A percentile compares a stretch with the other conserved stretches of the same genome.
phyloP scores from a whole-genome alignment of 2,888 invertebrate genomes.

The Melipona bicolor region DNA sequence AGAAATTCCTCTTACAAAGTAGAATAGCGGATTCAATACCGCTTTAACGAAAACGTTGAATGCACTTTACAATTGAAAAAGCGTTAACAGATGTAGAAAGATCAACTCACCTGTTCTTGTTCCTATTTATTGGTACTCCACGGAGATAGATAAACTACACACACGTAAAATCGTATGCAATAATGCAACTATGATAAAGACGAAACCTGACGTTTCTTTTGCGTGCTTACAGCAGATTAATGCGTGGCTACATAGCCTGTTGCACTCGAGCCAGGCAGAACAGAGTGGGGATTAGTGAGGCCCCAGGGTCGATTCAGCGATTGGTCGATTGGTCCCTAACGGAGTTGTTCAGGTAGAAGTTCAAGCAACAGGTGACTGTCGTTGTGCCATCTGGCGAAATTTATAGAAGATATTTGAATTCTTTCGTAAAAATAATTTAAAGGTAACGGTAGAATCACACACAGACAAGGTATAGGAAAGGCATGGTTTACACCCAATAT shows the following conservation, averaged over 20 bases:
- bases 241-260: constrained; percentile 70
- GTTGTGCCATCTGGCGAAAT: constrained; percentile 70
- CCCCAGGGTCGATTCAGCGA: constrained; percentile 65
- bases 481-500: too few species aligned
- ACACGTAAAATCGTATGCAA: constrained; percentile 7
- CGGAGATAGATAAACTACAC: constrained; percentile 24
- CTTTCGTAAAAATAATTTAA: constrained; percentile 28
- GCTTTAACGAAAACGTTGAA: constrained; percentile 16
- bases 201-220: constrained; percentile 26
- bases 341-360: constrained; percentile 60
- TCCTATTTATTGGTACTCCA: constrained; percentile 1
- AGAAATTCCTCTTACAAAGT: constrained; percentile 9
- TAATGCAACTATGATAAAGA: constrained; percentile 22
- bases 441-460: constrained; percentile 11
- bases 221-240: constrained; percentile 62
- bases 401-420: constrained; percentile 1
- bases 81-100: background rate
- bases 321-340: constrained; percentile 60
- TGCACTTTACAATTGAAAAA: background rate
- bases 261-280: constrained; percentile 57
- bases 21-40: constrained; percentile 15
- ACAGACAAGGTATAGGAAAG: too few species aligned
- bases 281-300: constrained; percentile 50
- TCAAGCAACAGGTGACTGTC: constrained; percentile 72
- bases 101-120: constrained; percentile 43